Base-by-base conservation (phyloP, 2,888 invertebrate species). In the Craniophora ligustri region DNA sequence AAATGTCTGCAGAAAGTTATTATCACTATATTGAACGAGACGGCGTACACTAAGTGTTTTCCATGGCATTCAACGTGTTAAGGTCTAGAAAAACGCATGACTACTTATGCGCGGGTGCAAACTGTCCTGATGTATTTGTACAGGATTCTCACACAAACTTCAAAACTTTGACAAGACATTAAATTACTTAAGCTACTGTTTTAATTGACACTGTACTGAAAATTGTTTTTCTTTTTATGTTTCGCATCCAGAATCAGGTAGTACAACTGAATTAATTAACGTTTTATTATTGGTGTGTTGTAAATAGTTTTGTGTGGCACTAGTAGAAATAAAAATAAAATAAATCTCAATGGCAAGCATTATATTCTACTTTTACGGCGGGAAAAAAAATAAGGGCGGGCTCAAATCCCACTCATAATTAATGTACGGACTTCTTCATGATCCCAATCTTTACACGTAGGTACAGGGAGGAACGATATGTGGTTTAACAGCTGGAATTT, bases 181-280 rank as follows among this genome's bases (percentile, higher is more conserved):
- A n/a, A n/a, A n/a, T 35, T 28, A 34, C 23, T 11, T 19, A 30
- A 30, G 11, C 13, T 41, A 5, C 45, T 44, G 26, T 51, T 39
- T 32, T 16, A 21, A 59, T 1, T 49, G 23, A 45, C 31, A 26
- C 44, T 41, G 36, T 61, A 40, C 31, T 67, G 31, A 46, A 15
- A 0, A 16, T 34, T 44, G 13, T 67, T 67, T 61, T 67, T 44
- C 11, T 67, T 41, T 23, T n/a, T n/a, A n/a, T 49, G 18, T 42
- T 64, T 48, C 31, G 63, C 64, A 41, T 34, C 45, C 64, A 64
- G 64, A 64, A 64, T 67, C 64, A 64, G 64, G 64, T 64, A 64
- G 56, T 55, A 64, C 47, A 26, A 19, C 0, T 11, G 13, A 46
- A 53, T 60, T 53, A 28, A 44, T 34, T 1, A 35, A 32, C 13